Evolutionary conservation across 1,140 invertebrate genomes (phyloP), one percentile per base, ranked within the genome.

Genomic region (Drosophila equinoxialis): DNA sequence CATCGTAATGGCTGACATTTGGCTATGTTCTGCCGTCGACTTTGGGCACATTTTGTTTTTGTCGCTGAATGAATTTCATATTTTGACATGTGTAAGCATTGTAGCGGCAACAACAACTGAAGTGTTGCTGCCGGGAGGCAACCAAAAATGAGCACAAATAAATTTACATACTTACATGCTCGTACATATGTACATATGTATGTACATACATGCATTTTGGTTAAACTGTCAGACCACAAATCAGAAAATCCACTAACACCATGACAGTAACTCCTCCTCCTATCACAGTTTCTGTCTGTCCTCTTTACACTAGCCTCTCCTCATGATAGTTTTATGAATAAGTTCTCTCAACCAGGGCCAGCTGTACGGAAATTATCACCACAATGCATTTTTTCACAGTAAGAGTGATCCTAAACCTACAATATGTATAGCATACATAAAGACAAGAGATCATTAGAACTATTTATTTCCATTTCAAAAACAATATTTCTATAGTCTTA

Each of bases 221-320:
- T 83, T 89, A 90, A 89, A 77, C 85, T 89, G 85, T 90, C 85
- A 89, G 81, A 90, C 85, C 85, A 89, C 85, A 89, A 89, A 90
- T 89, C 85, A 90, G 75, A 89, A 30, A 90, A 89, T 90, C 85
- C 75, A 90, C 85, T 79, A 79, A 77, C 83, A 83, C 84, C 72
- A 79, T 62, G 63, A 60, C 66, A 69, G 68, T 67, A 65, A 67
- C 51, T 14, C 37, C 60, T 51, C 17, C 45, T 51, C 14, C 14
- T 8, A 14, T 11, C n/a, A 1, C 45, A 11, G 37, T 30, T 30
- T 30, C 30, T 30, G 30, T 59, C 71, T 73, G 65, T 14, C 37
- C 42, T 42, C 60, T n/a, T 48, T 14, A 10, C 17, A 17, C 23
- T n/a, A n/a, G 13, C 5, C 7, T 23, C 42, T 48, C 35, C 23